Conservation (phyloP, 2,888 invertebrate genomes). For the Dromius quadrimaculatus region DNA sequence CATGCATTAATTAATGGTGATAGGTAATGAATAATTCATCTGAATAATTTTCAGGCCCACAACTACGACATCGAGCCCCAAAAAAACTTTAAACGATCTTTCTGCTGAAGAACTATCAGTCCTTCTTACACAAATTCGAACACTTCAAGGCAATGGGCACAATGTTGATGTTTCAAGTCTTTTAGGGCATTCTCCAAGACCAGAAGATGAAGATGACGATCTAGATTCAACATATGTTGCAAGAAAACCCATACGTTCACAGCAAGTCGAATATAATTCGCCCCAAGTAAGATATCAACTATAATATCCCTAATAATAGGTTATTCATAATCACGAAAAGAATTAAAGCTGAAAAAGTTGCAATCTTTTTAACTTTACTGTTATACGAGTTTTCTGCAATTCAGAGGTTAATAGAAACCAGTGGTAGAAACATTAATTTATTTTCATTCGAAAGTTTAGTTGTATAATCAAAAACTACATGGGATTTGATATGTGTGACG, state of each 20-base stretch:
- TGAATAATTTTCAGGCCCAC: slow-evolving; percentile 20
- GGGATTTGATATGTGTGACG: no score
- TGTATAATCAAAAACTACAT: no score
- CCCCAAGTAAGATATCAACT: no score
- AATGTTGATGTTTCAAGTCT: slow-evolving; percentile 59
- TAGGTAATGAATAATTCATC: not conserved
- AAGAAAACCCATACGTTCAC: slow-evolving; percentile 22
- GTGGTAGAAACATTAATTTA: no score
- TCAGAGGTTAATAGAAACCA: no score
- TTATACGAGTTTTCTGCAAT: no score
- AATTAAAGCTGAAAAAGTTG: no score
- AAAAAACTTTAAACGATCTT: slow-evolving; percentile 58
- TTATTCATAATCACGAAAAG: no score
- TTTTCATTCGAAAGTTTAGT: no score
- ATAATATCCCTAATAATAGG: no score
- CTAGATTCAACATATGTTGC: not conserved
- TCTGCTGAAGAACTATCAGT: slow-evolving; percentile 60
- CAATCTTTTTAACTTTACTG: no score
- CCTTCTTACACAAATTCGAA: slow-evolving; percentile 62
- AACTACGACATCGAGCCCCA: slow-evolving; percentile 41
- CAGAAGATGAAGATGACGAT: slow-evolving; percentile 16
- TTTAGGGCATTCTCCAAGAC: not conserved
- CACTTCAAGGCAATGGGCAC: slow-evolving; percentile 61
- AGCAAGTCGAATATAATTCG: not conserved
- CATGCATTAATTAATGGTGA: no score